phyloP scores from a whole-genome alignment of 2,888 invertebrate genomes.

The Caenorhabditis angaria region DNA sequence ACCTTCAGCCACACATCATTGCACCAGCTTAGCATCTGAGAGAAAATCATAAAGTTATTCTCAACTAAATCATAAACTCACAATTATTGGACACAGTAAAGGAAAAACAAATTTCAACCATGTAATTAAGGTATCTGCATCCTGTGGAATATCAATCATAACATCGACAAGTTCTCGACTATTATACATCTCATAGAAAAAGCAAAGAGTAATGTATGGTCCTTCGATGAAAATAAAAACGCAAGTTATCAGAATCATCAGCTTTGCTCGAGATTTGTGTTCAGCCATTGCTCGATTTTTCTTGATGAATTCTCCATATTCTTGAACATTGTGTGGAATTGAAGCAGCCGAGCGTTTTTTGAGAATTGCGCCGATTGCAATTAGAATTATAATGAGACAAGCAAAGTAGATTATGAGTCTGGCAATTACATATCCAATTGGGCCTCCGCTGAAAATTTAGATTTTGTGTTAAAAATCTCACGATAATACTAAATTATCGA shows the following conservation, averaged over 20 bases:
- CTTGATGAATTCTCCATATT: slow-evolving; percentile 57
- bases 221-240: slow-evolving; percentile 61
- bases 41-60: background rate
- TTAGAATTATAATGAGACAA: slow-evolving; percentile 56
- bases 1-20: slow-evolving; percentile 66
- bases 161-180: slow-evolving; percentile 44
- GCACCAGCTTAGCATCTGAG: slow-evolving; percentile 62
- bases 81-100: slow-evolving; percentile 64
- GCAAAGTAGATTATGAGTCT: slow-evolving; percentile 62
- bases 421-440: slow-evolving; percentile 62
- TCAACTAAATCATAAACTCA: slow-evolving; percentile 20
- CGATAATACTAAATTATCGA: too few relatives aligned
- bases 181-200: slow-evolving; percentile 59
- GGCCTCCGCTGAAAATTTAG: slow-evolving; percentile 56
- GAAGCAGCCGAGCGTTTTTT: slow-evolving; percentile 44
- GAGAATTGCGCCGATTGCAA: slow-evolving; percentile 59
- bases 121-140: slow-evolving; percentile 65
- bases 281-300: slow-evolving; percentile 49
- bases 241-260: slow-evolving; percentile 51
- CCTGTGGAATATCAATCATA: slow-evolving; percentile 52
- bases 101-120: slow-evolving; percentile 68
- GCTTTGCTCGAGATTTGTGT: slow-evolving; percentile 42
- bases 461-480: too few relatives aligned
- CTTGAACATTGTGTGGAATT: slow-evolving; percentile 47
- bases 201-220: slow-evolving; percentile 64